Evolutionary conservation across 1,140 invertebrate genomes (phyloP), one percentile per base, ranked within the genome.

Genomic region (Zaprionus taronus): DNA sequence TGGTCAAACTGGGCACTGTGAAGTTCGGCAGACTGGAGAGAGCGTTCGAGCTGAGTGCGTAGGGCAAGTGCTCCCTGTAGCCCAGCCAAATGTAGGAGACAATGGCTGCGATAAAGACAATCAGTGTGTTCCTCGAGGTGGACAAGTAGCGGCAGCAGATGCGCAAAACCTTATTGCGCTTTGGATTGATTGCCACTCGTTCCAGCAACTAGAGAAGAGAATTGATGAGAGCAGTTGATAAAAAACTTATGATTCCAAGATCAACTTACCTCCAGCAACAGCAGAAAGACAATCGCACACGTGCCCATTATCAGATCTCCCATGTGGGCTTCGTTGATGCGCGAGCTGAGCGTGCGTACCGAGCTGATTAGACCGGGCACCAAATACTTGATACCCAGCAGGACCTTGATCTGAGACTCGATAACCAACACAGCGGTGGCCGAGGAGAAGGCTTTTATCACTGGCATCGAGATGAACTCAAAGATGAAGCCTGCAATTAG

Each of bases 391-490:
- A 98, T 93, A 11, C 97, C 97, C 15, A 98, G 92, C 2, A 98
- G 93, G 20, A 96, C 95, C 92, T 98, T 99, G 1, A 99, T 91
- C 93, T 99, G 98, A 0, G 97, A 97, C 15, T 96, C 95, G 4
- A 97, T 97, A 44, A 99, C 99, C 44, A 98, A 97, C 14, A 99
- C 95, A 20, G 98, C 98, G 1, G 98, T 98, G 12, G 98, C 98
- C 34, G 97, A 98, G 1, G 98, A 98, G 91, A 99, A 99, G 0
- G 98, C 97, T 56, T 97, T 97, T 2, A 98, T 98, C 12, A 99
- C 98, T 2, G 98, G 97, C 78, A 97, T 96, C 0, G 98, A 98
- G 81, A 99, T 98, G 93, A 98, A 99, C 92, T 99, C 97, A 64
- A 99, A 96, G 5, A 99, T 94, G 72, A 99, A 98, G 78, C 98